Evolutionary conservation across 2,888 invertebrate genomes (phyloP), one percentile per base, ranked within the genome.

Genomic region (Camptogramma bilineatum): DNA sequence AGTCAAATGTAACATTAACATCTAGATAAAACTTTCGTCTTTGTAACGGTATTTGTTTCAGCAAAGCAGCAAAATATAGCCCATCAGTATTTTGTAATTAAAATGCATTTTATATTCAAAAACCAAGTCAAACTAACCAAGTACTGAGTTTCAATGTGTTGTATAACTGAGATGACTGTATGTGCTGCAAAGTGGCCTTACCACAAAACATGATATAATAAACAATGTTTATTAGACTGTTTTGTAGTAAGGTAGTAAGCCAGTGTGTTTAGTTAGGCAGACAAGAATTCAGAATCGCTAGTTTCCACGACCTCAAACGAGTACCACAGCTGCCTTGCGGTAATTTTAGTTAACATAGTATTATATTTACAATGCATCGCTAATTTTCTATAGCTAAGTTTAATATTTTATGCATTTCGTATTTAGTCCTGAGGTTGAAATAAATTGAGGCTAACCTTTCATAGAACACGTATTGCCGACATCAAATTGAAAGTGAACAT

Each of bases 131-230:
- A 65, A 24, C 34, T 17, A 28, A 53, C 52, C 31, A 62, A 52
- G 72, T 79, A 72, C 79, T 78, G 80, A 80, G 81, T 76, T 79
- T 78, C 62, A 70, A 70, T 68, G 55, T 72, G 71, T 69, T 70
- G 59, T 70, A 69, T 71, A 70, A 68, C 75, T 77, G 76, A 76
- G 72, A 74, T 80, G 76, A 69, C 76, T 80, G 72, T 76, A 74
- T 76, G 73, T 74, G 67, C 46, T 46, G 51, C 46, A 52, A 46
- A 48, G 47, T 42, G 47, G 48, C 50, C 8, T 46, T n/a, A 52
- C 47, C 34, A 21, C 55, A 42, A 50, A 55, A 52, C 16, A 17
- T 39, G 31, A 42, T 60, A 9, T 42, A 28, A 46, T 48, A 42
- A 53, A 48, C 39, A 18, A 7, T 44, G 28, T 51, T 62, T 42